Evolutionary conservation across 2,888 invertebrate genomes (phyloP), one percentile per base, ranked within the genome.

Genomic region (Baronia brevicornis): DNA sequence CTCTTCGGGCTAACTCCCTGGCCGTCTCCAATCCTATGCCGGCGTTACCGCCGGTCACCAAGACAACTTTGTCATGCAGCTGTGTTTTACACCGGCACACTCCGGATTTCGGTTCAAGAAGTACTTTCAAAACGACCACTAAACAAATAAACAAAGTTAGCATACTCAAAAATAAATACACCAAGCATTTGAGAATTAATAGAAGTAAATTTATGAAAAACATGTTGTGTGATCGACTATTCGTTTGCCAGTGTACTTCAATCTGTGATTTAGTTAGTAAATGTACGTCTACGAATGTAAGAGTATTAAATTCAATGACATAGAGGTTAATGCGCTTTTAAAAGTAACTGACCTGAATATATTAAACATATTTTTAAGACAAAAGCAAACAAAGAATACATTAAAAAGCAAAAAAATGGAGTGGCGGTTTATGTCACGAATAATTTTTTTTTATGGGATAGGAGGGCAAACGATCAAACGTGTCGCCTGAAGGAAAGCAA

Each of bases 11-110:
- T 40, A 95, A 67, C 46, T 90, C 90, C 36, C 77, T 73, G 0
- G 88, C 91, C 0, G 92, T 91, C 71, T 92, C 92, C 57, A 89
- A 88, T 1, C 95, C 95, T 36, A 95, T 92, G 2, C 95, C 95
- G 1, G 90, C 89, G 63, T 93, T 94, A 0, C 92, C 89, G 4
- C 95, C 95, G 0, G 95, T 95, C 4, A 95, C 79, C 19, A 95
- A 84, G 0, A 86, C 86, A 22, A 89, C 77, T 84, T 92, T 91
- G 20, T 86, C 88, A 2, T 65, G 38, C 2, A 82, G 39, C 15
- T 58, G 54, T 0, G 44, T 56, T 17, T 56, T 57, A 22, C 74
- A 74, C 28, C 44, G 63, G 41, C 78, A 79, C 7, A 55, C 54
- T 10, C 60, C 57, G 36, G 61, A 57, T 6, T 51, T 29, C 0